These are phyloP conservation scores for Elmis aenea DNA, from an alignment of 2,888 invertebrate species.

Conservation along the genomic window DNA sequence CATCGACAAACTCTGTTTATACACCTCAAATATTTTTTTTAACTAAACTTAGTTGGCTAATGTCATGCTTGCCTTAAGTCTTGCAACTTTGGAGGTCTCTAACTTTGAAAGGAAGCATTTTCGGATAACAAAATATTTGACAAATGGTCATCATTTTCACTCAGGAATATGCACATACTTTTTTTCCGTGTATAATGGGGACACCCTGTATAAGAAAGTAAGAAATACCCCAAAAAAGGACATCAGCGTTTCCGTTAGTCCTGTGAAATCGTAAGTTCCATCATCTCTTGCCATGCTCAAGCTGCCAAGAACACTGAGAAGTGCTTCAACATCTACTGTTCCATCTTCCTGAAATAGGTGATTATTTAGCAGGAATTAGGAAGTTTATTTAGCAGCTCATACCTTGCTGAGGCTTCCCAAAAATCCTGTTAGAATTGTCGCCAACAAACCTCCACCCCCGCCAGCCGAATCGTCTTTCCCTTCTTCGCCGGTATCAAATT, in stretches of 20 bases:
- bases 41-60: too few species aligned
- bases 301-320: slow-evolving; percentile 42
- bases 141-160: too few species aligned
- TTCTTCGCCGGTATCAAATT: slow-evolving; percentile 6
- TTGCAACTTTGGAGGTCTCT: too few species aligned
- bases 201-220: neutral
- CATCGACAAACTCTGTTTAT: too few species aligned
- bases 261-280: slow-evolving; percentile 43
- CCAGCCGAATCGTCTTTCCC: slow-evolving; percentile 34
- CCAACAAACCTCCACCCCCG: slow-evolving; percentile 39
- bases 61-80: too few species aligned
- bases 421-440: slow-evolving; percentile 42
- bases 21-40: too few species aligned
- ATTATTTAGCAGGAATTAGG: too few species aligned
- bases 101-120: too few species aligned
- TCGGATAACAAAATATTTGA: too few species aligned
- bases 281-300: slow-evolving; percentile 40
- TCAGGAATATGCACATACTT: too few species aligned
- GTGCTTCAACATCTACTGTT: slow-evolving; percentile 43
- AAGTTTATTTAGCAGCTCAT: slow-evolving; percentile 20
- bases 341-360: slow-evolving; percentile 44
- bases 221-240: slow-evolving; percentile 31
- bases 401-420: slow-evolving; percentile 43
- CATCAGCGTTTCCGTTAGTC: slow-evolving; percentile 39
- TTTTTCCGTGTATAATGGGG: too few species aligned